phyloP scores from a whole-genome alignment of 92 coral and sea anemone species.

The Diadumene lineata region DNA sequence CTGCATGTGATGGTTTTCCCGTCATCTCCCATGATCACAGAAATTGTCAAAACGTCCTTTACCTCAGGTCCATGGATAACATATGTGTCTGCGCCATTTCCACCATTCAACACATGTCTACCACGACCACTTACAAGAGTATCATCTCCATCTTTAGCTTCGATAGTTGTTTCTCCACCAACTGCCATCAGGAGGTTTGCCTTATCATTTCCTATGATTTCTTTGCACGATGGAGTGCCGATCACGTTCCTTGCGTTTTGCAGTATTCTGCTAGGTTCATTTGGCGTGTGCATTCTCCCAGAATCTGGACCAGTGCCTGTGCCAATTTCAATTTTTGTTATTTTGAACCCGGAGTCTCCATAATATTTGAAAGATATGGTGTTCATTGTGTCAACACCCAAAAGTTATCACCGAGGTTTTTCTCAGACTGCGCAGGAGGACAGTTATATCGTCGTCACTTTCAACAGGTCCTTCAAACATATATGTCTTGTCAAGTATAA shows the following conservation, averaged over 20 bases:
- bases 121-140: conserved; percentile 35
- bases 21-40: conserved; percentile 23
- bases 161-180: conserved; percentile 27
- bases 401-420: too few species aligned
- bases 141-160: conserved; percentile 30
- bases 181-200: conserved; percentile 23
- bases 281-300: too few species aligned
- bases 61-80: conserved; percentile 29
- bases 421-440: conserved; percentile 17
- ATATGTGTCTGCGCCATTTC: conserved; percentile 22
- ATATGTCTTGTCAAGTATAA: not conserved
- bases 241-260: conserved; percentile 13
- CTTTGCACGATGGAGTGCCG: conserved; percentile 20
- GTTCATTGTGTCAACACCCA: conserved; percentile 14
- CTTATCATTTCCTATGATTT: conserved; percentile 14
- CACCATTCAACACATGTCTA: conserved; percentile 24
- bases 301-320: not conserved
- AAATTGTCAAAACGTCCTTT: conserved; percentile 19
- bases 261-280: too few species aligned
- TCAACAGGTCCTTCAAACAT: conserved; percentile 5
- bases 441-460: not conserved
- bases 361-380: conserved; percentile 32
- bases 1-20: conserved; percentile 12
- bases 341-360: not conserved
- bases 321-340: not conserved